Conservation (phyloP, 2,888 invertebrate genomes). For the Phalangium opilio region DNA sequence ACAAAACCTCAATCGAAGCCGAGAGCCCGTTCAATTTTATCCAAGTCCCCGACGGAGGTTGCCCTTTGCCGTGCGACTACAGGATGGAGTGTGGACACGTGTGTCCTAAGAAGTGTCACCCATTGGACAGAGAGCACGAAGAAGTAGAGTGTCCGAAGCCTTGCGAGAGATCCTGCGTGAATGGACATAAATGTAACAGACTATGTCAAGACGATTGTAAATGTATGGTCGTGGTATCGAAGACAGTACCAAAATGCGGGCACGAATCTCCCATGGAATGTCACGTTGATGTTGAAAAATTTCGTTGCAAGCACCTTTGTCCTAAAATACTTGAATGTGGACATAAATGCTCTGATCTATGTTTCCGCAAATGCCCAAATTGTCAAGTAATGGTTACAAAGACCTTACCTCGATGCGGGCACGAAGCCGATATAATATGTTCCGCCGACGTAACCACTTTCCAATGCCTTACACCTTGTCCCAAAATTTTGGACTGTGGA, state of each 20-base stretch:
- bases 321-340: no score
- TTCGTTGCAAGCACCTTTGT: slow-evolving; percentile 25
- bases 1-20: slow-evolving; percentile 5
- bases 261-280: slow-evolving; percentile 15
- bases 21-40: slow-evolving; percentile 8
- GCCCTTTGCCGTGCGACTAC: slow-evolving; percentile 26
- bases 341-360: slow-evolving; percentile 28
- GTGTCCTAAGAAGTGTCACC: slow-evolving; percentile 24
- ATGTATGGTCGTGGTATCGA: slow-evolving; percentile 7
- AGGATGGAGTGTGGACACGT: slow-evolving; percentile 30
- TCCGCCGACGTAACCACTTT: no score
- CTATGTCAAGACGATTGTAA: slow-evolving; percentile 12
- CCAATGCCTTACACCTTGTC: slow-evolving; percentile 25
- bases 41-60: slow-evolving; percentile 22
- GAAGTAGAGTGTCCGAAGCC: slow-evolving; percentile 7
- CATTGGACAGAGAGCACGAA: slow-evolving; percentile 10
- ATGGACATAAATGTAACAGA: slow-evolving; percentile 8
- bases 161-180: slow-evolving; percentile 2
- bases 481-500: slow-evolving; percentile 26
- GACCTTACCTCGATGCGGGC: no score
- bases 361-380: slow-evolving; percentile 29
- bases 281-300: slow-evolving; percentile 1
- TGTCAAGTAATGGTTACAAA: no score
- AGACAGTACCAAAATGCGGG: slow-evolving; percentile 14
- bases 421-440: no score